Evolutionary conservation across 1,140 invertebrate genomes (phyloP).

Genomic region (Cyclargus thomasi): DNA sequence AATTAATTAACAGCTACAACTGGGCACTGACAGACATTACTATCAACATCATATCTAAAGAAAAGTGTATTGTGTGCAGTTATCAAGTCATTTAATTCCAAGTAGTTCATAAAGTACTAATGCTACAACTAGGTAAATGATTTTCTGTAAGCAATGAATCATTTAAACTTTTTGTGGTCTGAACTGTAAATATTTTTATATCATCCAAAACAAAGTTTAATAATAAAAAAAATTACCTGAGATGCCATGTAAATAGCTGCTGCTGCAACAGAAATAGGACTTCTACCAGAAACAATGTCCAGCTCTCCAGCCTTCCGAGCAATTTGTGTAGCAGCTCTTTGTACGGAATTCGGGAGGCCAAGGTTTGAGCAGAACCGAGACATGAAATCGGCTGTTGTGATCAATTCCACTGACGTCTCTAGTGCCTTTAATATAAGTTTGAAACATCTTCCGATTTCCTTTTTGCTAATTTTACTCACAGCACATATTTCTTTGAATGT

Average conservation of each 20-base stretch:
- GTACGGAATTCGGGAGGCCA: slow-evolving; percentile 91
- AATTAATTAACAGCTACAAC: no score
- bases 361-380: slow-evolving; percentile 92
- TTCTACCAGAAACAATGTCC: slow-evolving; percentile 98
- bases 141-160: no score
- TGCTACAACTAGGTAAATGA: no score
- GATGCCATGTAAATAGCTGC: slow-evolving; percentile 99
- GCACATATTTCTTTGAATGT: slow-evolving; percentile 99
- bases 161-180: no score
- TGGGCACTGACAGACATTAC: no score
- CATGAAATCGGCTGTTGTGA: slow-evolving; percentile 99
- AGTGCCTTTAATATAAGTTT: slow-evolving; percentile 78
- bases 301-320: slow-evolving; percentile 97
- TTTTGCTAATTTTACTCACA: slow-evolving; percentile 98
- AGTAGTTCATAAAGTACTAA: no score
- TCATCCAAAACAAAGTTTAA: not conserved
- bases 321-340: slow-evolving; percentile 97
- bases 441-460: slow-evolving; percentile 93
- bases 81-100: no score
- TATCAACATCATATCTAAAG: no score
- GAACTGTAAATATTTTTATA: no score
- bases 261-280: slow-evolving; percentile 98
- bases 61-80: no score
- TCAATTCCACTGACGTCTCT: slow-evolving; percentile 97
- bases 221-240: slow-evolving; percentile 77